Conservation (phyloP, 1,140 invertebrate species). For the Dysdera silvatica region DNA sequence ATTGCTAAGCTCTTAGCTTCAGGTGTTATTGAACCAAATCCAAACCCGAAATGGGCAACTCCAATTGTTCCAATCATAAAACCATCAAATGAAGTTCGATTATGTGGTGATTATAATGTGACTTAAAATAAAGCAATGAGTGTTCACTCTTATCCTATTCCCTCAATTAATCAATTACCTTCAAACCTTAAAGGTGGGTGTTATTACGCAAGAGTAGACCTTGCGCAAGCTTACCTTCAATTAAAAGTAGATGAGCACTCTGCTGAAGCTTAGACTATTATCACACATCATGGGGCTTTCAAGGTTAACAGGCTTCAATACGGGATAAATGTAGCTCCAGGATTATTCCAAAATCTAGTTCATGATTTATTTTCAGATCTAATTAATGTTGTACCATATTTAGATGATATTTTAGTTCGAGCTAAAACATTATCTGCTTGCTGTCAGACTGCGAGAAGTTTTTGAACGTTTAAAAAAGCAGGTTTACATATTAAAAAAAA, state of each 20-base stretch:
- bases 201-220: conserved; percentile 36
- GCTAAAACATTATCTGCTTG: no score
- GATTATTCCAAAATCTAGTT: no score
- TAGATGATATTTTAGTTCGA: no score
- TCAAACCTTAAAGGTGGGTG: not conserved
- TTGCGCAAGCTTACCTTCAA: conserved; percentile 35
- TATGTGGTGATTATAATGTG: conserved; percentile 42
- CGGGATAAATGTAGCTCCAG: no score
- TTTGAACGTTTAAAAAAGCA: no score
- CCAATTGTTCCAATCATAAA: conserved; percentile 43
- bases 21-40: conserved; percentile 33
- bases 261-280: conserved; percentile 1
- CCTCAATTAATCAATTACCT: not conserved
- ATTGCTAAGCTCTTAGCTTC: not conserved
- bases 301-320: not conserved
- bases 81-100: conserved; percentile 37
- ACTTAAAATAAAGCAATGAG: conserved; percentile 38
- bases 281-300: not conserved
- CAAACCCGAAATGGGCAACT: conserved; percentile 39
- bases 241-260: conserved; percentile 28
- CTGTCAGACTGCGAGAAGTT: no score
- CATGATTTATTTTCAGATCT: no score
- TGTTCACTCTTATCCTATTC: not conserved
- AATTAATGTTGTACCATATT: no score
- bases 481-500: no score